Base-by-base conservation (phyloP, 2,113 vertebrate genomes). In the Xiphophorus maculatus region DNA sequence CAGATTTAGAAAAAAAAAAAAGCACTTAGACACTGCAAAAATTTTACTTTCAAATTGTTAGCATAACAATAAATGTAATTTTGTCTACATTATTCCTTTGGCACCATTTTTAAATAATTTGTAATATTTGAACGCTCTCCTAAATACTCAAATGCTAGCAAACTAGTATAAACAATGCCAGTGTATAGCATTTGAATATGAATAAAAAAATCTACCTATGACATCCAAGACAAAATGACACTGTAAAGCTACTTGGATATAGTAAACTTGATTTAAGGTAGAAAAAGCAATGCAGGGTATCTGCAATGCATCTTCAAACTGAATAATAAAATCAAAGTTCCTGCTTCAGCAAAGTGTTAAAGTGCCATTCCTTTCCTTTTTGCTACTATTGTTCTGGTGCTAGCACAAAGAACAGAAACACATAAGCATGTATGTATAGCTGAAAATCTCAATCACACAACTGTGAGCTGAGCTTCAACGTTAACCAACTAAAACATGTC, bases 1-100 rank as follows among this genome's bases (percentile, higher is more conserved):
- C 77, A 76, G 71, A 74, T 88, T 79, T 71, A 87, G 79, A 6
- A 19, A 19, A 69, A 79, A 28, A 76, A 79, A 83, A 73, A 30
- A 82, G 33, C 27, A 69, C 60, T 81, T 74, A 51, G 79, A 72
- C 32, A 63, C 63, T 51, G 71, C 63, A 74, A 77, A 70, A 42
- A 44, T 83, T 60, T 69, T 30, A 66, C 69, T 60, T 63, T 61
- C 29, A 74, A 77, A 64, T 48, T 54, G 61, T 74, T 28, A 67
- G 30, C 69, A 44, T 35, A 62, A 79, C 19, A 32, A 27, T 15
- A 25, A 69, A 60, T 9, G 30, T 4, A 32, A 62, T 62, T 48
- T 77, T 80, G 17, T 1, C 22, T 25, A 32, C 7, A 44, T 58
- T 11, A 1, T 60, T 22, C 37, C 17, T 44, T 67, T 15, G 28